Percentiles rank a stretch among this genome's conserved stretches.
Evolutionary conservation across 2,113 vertebrate genomes (phyloP).

Genomic region (Nycticebus coucang): DNA sequence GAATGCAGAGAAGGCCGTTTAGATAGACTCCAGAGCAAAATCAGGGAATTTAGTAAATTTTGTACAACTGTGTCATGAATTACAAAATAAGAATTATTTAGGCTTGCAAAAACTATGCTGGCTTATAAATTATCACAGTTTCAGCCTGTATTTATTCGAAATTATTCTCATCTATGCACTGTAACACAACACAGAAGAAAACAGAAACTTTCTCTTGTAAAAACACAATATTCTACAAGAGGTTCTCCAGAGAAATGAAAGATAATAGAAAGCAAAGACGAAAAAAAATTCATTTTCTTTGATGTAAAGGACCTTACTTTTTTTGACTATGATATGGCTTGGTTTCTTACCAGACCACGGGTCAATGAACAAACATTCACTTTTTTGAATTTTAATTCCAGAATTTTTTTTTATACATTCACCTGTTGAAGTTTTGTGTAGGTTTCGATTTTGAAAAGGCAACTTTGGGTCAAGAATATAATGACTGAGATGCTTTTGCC

Average conservation of each 20-base stretch:
- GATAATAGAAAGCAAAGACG: not conserved
- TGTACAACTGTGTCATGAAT: not conserved
- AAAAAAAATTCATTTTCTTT: not conserved
- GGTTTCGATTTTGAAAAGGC: conserved; percentile 44
- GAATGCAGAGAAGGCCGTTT: not conserved
- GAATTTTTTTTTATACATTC: not conserved
- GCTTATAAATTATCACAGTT: not conserved
- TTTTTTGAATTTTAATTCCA: not conserved
- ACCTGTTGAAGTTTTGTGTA: not conserved
- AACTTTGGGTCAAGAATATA: not conserved
- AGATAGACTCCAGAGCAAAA: conserved; percentile 14
- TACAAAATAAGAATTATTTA: not conserved
- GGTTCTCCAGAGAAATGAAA: conserved; percentile 34
- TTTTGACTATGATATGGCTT: not conserved
- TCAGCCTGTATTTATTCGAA: not conserved
- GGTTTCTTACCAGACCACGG: not conserved
- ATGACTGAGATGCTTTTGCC: not conserved
- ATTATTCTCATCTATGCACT: not conserved
- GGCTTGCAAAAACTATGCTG: conserved; percentile 7
- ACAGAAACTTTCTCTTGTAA: not conserved
- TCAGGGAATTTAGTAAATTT: not conserved
- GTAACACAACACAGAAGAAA: conserved; percentile 8
- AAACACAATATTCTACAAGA: not conserved
- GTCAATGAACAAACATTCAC: not conserved
- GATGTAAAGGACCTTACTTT: not conserved